Base-by-base conservation (phyloP, 2,888 invertebrate species). In the Empis stercorea region DNA sequence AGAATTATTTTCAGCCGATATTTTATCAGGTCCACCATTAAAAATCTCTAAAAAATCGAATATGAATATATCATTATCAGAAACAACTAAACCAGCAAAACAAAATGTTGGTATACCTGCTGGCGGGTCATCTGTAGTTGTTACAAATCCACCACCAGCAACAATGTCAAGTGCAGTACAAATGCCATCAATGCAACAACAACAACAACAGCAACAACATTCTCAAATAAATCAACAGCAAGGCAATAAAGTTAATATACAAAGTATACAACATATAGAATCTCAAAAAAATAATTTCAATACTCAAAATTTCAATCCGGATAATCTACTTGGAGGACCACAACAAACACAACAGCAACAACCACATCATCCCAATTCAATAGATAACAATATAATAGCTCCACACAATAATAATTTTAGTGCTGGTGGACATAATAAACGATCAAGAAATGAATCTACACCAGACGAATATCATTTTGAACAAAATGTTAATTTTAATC, bases 241-340 rank as follows among this genome's bases (percentile, higher is more conserved):
- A 27, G 23, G 23, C 23, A 27, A 27, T 27, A 27, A 27, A 27
- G 7, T 27, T 27, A 27, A 27, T 27, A 27, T 27, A 7, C 23
- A 27, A 27, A 27, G 23, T 27, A 27, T 27, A 43, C 48, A 37
- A 30, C 47, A 44, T 10, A 41, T 46, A 44, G 46, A 49, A 44
- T 44, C 49, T 46, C 49, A 49, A 41, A 46, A 44, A 15, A 40
- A 14, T 55, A 64, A 65, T 63, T 62, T 64, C 61, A 62, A 65
- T 56, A 63, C 60, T 56, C 65, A 64, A 57, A 66, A 60, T 57
- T 65, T 65, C 57, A 65, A 56, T 53, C 61, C 63, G 50, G 65
- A 65, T 23, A 65, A 65, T 50, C 49, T 63, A 50, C 56, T 63
- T 41, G 60, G 34, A 34, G 34, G 59, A 47, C 57, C 60, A 47